Base-by-base conservation (phyloP, 2,888 invertebrate species). In the Tetragonisca angustula region DNA sequence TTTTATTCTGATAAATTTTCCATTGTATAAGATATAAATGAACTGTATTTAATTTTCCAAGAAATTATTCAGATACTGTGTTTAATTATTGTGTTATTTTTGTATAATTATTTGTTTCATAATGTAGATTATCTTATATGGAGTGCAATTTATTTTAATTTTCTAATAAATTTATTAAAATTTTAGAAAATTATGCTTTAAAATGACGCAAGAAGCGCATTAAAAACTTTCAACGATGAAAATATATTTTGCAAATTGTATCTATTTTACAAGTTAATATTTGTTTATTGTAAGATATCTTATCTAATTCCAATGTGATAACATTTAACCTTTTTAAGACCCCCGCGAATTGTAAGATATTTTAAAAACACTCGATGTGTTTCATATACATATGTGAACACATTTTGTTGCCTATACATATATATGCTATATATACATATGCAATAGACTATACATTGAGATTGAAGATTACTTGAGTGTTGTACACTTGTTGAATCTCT, bases 251-350 rank as follows among this genome's bases (percentile, higher is more conserved):
- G 43, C 19, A 59, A 59, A 27, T 24, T 59, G 1, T 36, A 59
- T 43, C 6, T 43, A 9, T 49, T 56, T 65, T 36, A 19, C n/a
- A 11, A 59, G 5, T 24, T 49, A 54, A 59, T 36, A 21, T 71
- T 77, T 73, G 59, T 24, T 70, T 50, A 36, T n/a, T 52, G n/a
- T 62, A 65, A 75, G 56, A 56, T 27, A 32, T 69, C n/a, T 81
- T 83, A 85, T 89, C 81, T 76, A 71, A 64, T 74, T 79, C 19
- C 43, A 74, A 70, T n/a, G 71, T 19, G 74, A 82, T 86, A 73
- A 83, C 90, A 81, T 84, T 84, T 89, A 83, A 88, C 76, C 83
- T 49, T 36, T 32, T 36, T 32, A 50, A 68, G 79, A 80, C 81
- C 76, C 79, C 84, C 77, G 62, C 84, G 69, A 83, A 79, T 86